These are phyloP conservation scores for Cephus pulcher DNA, from an alignment of 2,888 invertebrate genomes.

Conservation along the genomic window DNA sequence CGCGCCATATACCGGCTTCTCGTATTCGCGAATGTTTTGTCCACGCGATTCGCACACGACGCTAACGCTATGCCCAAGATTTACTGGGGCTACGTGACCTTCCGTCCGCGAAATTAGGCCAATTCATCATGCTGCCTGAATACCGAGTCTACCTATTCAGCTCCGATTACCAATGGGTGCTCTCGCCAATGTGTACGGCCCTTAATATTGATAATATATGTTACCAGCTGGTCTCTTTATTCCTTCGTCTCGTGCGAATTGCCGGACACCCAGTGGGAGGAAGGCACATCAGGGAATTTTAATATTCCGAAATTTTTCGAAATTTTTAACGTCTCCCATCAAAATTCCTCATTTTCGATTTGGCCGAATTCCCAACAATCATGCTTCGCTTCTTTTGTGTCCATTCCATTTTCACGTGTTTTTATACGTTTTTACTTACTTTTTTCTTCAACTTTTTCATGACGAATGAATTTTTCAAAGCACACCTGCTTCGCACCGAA, in stretches of 20 bases:
- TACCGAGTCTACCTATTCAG: conserved; percentile 12
- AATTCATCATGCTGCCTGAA: conserved; percentile 54
- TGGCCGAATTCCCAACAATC: background rate
- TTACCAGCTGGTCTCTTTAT: background rate
- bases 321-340: background rate
- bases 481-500: background rate
- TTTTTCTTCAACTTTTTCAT: background rate
- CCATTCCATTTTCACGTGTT: background rate
- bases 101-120: conserved; percentile 59
- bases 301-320: background rate
- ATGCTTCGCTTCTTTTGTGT: background rate
- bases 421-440: background rate
- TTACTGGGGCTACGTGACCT: conserved; percentile 57
- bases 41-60: conserved; percentile 5
- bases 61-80: conserved; percentile 41
- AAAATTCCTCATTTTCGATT: background rate
- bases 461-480: background rate
- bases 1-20: conserved; percentile 2
- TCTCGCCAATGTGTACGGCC: background rate
- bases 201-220: conserved; percentile 9
- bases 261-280: background rate
- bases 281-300: background rate
- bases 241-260: background rate
- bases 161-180: conserved; percentile 3
- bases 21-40: conserved; percentile 22